phyloP scores from a whole-genome alignment of 2,797 vertebrate species.

The Euphonia xanthogaster region DNA sequence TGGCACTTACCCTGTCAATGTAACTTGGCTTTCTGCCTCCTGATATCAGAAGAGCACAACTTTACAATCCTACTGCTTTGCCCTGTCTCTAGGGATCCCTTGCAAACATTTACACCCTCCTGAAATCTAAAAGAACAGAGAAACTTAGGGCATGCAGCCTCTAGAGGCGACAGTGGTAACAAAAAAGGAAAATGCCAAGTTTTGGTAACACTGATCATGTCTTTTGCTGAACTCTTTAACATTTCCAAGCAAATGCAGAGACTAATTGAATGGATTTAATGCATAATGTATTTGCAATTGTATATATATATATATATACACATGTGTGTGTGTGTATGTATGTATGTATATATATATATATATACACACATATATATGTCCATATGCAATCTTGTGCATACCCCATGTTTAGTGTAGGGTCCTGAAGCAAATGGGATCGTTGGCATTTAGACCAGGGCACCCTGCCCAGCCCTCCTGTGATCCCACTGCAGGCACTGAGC shows the following conservation, averaged over 20 bases:
- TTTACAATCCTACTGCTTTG: background rate
- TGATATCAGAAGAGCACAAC: slow-evolving; percentile 14
- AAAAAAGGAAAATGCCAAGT: background rate
- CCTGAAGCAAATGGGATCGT: background rate
- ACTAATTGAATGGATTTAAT: background rate
- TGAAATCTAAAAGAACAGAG: background rate
- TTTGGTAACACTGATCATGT: background rate
- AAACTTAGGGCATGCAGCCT: background rate
- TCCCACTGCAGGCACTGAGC: background rate
- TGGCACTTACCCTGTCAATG: background rate
- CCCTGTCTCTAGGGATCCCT: background rate
- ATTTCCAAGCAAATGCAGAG: background rate
- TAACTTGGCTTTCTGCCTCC: slow-evolving; percentile 38
- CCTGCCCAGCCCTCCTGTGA: background rate
- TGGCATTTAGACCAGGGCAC: background rate
- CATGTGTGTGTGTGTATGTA: too few species aligned
- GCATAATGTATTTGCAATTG: background rate
- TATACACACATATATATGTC: too few species aligned
- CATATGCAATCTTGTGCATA: background rate
- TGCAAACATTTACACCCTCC: background rate
- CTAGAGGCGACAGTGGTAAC: background rate
- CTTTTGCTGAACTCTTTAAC: background rate
- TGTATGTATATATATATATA: background rate
- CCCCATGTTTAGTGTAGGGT: background rate
- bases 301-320: background rate